These are phyloP conservation scores for Macrosoma leucophasiata DNA, from an alignment of 2,888 invertebrate genomes.

Conservation along the genomic window DNA sequence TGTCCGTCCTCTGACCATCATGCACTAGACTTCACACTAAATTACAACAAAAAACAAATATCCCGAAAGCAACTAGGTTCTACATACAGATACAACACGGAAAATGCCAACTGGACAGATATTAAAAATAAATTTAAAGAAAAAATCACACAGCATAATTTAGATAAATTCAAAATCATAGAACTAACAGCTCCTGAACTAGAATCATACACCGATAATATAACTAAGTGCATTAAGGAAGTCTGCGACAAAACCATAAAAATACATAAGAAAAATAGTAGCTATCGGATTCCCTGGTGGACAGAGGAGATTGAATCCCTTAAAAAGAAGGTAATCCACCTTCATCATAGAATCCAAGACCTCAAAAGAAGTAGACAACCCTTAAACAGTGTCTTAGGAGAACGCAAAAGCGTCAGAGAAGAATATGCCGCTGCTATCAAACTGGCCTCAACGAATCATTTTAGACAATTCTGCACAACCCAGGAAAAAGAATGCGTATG, in stretches of 20 bases:
- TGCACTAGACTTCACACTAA: neutral
- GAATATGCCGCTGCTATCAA: conserved; percentile 13
- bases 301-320: conserved; percentile 7
- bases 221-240: neutral
- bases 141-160: no score
- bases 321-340: conserved; percentile 8
- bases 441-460: conserved; percentile 14
- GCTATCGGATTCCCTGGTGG: conserved; percentile 15
- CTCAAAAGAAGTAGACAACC: conserved; percentile 1
- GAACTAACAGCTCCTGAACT: neutral
- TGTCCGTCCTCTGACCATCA: neutral
- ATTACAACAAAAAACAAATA: neutral
- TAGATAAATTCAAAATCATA: neutral
- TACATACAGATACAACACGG: conserved; percentile 16
- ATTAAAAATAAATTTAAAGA: neutral
- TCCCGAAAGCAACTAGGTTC: neutral
- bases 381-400: neutral
- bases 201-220: neutral
- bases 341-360: conserved; percentile 11
- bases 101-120: conserved; percentile 2
- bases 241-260: neutral
- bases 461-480: conserved; percentile 23
- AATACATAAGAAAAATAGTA: neutral
- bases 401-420: neutral
- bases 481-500: conserved; percentile 26